Base-by-base conservation (phyloP, 2,888 invertebrate species). In the Dione vanillae region DNA sequence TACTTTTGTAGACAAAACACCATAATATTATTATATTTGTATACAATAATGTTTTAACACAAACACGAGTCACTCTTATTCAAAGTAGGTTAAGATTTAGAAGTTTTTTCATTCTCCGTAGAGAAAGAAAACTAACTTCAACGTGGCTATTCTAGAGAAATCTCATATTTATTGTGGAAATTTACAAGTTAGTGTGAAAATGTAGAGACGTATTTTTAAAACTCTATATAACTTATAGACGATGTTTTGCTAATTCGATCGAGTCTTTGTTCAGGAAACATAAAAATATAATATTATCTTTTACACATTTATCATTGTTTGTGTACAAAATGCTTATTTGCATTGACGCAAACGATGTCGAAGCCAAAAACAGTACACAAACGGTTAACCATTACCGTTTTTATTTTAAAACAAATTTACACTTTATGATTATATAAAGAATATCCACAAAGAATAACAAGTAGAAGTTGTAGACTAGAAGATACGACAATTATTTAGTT, bases 61-160 rank as follows among this genome's bases (percentile, higher is more conserved):
- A 61, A 27, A 10, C 16, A 45, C 45, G 40, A 49, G 51, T 51
- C 40, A 40, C 20, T 6, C 51, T 64, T 64, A 35, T 51, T 40
- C 35, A 51, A 51, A 19, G 37, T 64, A 20, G 19, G 37, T 40
- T 51, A 37, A 64, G 19, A 12, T 14, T 49, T 37, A 37, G 67
- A 14, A 67, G 77, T 75, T 78, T 71, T 74, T 69, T 64, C 75
- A 71, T 70, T 71, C 69, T 76, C 73, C 27, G 64, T 10, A 45
- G 47, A 80, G 77, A 78, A 71, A 71, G 16, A 61, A 47, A 51
- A 68, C 73, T 70, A 72, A 70, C 67, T 72, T 69, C 64, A 56
- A 59, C 40, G 2, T 47, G 19, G 12, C 14, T 11, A 12, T 40
- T 40, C 37, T 51, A 61, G 61, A 45, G 9, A 40, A 64, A 40